Conservation (phyloP, 2,888 invertebrate genomes). For the Leptinotarsa tumamoca region DNA sequence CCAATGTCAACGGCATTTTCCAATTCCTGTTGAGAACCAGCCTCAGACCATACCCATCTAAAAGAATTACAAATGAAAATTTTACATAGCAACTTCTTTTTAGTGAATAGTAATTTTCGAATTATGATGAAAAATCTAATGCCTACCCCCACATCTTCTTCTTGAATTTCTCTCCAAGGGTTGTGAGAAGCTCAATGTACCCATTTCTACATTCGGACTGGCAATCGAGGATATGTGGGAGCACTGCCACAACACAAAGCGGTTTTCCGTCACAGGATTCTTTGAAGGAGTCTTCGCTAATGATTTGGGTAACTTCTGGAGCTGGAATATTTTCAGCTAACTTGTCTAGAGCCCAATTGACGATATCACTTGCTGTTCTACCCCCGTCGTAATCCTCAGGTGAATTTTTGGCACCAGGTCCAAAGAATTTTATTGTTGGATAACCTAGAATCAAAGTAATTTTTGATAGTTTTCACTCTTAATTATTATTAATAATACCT, state of each 20-base stretch:
- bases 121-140: background rate
- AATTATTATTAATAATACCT: too few relatives aligned
- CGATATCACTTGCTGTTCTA: conserved; percentile 89
- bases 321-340: conserved; percentile 87
- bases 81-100: too few relatives aligned
- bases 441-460: conserved; percentile 75
- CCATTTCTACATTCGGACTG: conserved; percentile 90
- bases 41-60: conserved; percentile 94
- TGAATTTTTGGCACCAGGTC: conserved; percentile 80
- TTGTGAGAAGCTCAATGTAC: conserved; percentile 81
- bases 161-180: conserved; percentile 91
- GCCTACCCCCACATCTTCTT: conserved; percentile 88
- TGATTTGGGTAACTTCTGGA: conserved; percentile 81
- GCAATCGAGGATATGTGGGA: conserved; percentile 97
- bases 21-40: conserved; percentile 83
- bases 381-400: conserved; percentile 93
- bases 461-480: background rate
- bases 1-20: conserved; percentile 95
- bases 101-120: too few relatives aligned
- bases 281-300: conserved; percentile 74
- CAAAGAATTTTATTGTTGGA: conserved; percentile 96
- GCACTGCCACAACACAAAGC: conserved; percentile 89
- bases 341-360: conserved; percentile 89
- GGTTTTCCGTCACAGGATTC: conserved; percentile 87
- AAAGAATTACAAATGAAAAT: conserved; percentile 49